These are phyloP conservation scores for Reticulitermes lucifugus DNA, from an alignment of 2,888 invertebrate species.

Conservation along the genomic window DNA sequence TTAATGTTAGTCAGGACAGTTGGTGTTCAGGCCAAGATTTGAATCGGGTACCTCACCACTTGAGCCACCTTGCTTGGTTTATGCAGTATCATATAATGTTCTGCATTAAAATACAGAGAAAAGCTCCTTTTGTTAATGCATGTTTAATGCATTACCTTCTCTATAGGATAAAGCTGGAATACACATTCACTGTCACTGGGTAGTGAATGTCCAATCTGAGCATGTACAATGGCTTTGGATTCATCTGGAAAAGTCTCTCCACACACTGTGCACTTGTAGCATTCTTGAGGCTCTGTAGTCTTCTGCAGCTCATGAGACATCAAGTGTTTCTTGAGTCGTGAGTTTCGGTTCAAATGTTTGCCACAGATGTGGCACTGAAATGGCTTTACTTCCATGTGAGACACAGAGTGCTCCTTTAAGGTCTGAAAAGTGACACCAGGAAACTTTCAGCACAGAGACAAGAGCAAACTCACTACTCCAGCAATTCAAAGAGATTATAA, in stretches of 20 bases:
- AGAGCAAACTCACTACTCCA: too few relatives aligned
- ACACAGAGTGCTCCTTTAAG: constrained; percentile 67
- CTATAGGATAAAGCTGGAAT: neutral
- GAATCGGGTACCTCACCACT: too few relatives aligned
- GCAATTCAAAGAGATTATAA: too few relatives aligned
- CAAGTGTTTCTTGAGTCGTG: constrained; percentile 67
- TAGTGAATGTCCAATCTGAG: neutral
- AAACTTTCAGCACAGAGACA: too few relatives aligned
- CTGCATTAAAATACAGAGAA: too few relatives aligned
- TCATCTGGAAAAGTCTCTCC: constrained; percentile 55
- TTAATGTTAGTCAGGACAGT: too few relatives aligned
- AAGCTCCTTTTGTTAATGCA: too few relatives aligned
- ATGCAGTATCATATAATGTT: too few relatives aligned
- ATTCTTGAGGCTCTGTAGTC: constrained; percentile 50
- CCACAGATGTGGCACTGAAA: constrained; percentile 70
- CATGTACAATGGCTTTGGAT: constrained; percentile 2
- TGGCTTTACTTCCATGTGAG: constrained; percentile 68
- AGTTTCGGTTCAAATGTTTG: constrained; percentile 67
- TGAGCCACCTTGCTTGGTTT: too few relatives aligned
- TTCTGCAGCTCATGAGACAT: constrained; percentile 66
- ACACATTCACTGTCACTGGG: neutral
- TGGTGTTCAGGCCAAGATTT: too few relatives aligned
- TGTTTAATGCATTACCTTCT: neutral
- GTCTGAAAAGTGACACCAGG: constrained; percentile 60
- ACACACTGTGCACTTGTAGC: constrained; percentile 56